Percentiles rank a stretch among this genome's conserved stretches.
Evolutionary conservation across 37 sponge, comb jelly and placozoan genomes (phyloP).

Genomic region (Bolinopsis microptera): DNA sequence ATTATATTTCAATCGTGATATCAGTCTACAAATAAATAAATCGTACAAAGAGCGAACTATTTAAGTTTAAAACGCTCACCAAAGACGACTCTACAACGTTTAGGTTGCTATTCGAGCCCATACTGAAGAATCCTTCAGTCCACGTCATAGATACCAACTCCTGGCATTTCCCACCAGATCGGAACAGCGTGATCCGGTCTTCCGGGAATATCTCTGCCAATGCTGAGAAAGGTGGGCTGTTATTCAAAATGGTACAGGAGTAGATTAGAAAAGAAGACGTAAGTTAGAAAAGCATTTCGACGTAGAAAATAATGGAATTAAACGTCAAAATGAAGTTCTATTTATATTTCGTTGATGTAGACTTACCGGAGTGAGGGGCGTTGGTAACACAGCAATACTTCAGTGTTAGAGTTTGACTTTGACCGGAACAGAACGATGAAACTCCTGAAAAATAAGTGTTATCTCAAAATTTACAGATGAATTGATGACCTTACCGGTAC

Average conservation of each 20-base stretch:
- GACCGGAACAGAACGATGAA: neutral
- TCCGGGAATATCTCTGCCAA: slow-evolving; percentile 13
- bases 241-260: too few relatives aligned
- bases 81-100: neutral
- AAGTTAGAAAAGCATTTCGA: too few relatives aligned
- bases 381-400: neutral
- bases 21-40: too few relatives aligned
- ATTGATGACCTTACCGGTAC: too few relatives aligned
- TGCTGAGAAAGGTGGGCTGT: too few relatives aligned
- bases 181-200: slow-evolving; percentile 1
- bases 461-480: too few relatives aligned
- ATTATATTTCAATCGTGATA: too few relatives aligned
- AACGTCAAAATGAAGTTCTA: too few relatives aligned
- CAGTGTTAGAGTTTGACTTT: neutral
- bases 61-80: neutral
- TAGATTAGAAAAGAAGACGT: too few relatives aligned
- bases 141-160: slow-evolving; percentile 24
- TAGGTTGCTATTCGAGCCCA: neutral
- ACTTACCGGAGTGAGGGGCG: slow-evolving; percentile 21
- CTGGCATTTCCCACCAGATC: slow-evolving; percentile 43
- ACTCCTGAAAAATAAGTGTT: neutral
- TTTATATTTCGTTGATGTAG: too few relatives aligned
- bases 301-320: too few relatives aligned
- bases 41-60: too few relatives aligned
- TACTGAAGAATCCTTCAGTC: slow-evolving; percentile 21